Conservation (phyloP, 2,888 invertebrate genomes). For the Pachliopta kotzebuea region DNA sequence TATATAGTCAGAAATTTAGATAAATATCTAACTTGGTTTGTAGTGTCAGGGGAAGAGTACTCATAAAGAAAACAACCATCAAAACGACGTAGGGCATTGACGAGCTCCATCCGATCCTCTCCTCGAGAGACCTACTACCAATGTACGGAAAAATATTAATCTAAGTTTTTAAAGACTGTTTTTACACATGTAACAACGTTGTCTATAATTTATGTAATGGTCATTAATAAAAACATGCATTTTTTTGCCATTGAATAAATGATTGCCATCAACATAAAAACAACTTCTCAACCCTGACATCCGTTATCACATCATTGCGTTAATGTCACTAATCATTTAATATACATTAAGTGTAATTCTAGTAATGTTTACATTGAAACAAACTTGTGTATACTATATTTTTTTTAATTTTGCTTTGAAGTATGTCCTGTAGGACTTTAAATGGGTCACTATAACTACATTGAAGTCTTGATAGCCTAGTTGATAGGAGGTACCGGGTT, state of each 20-base stretch:
- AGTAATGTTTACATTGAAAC: background rate
- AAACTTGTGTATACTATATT: slow-evolving; percentile 2
- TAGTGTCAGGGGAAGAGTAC: too few relatives aligned
- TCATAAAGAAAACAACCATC: too few relatives aligned
- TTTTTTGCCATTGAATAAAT: background rate
- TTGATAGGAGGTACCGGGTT: too few relatives aligned
- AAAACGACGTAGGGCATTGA: too few relatives aligned
- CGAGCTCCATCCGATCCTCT: too few relatives aligned
- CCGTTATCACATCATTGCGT: slow-evolving; percentile 4
- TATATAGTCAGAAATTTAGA: too few relatives aligned
- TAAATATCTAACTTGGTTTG: too few relatives aligned
- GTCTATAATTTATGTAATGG: background rate
- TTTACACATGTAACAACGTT: background rate
- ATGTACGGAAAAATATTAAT: too few relatives aligned
- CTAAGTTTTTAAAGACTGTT: too few relatives aligned
- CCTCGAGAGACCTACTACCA: too few relatives aligned
- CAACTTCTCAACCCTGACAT: background rate
- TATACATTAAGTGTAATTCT: slow-evolving; percentile 10
- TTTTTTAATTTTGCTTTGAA: slow-evolving; percentile 11
- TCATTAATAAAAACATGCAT: background rate
- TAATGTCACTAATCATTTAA: slow-evolving; percentile 12
- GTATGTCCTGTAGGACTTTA: slow-evolving; percentile 25
- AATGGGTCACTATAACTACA: slow-evolving; percentile 32
- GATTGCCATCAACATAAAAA: background rate
- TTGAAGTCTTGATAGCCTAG: too few relatives aligned